These are phyloP conservation scores for Cichladusa arquata DNA, from an alignment of 2,113 vertebrate genomes.

Conservation along the genomic window DNA sequence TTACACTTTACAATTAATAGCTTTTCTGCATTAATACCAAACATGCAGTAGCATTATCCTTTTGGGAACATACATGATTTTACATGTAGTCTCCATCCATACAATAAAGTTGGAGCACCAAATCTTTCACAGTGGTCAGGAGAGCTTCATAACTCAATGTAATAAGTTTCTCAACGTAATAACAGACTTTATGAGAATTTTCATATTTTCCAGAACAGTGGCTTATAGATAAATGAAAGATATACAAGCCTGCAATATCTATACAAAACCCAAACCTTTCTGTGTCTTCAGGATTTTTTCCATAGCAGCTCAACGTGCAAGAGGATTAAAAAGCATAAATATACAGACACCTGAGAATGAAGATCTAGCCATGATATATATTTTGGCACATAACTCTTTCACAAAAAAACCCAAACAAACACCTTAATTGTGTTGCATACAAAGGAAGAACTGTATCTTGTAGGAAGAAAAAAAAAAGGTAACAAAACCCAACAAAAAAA, in stretches of 20 bases:
- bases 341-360: neutral
- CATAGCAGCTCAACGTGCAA: neutral
- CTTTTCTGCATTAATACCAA: neutral
- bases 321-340: neutral
- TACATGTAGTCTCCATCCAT: neutral
- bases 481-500: no score
- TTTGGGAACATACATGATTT: neutral
- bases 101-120: neutral
- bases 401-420: no score
- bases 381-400: neutral
- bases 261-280: neutral
- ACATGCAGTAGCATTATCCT: neutral
- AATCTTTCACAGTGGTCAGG: neutral
- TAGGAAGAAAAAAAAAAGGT: neutral
- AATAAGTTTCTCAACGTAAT: neutral
- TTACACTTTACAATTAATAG: neutral
- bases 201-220: neutral
- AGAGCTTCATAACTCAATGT: neutral
- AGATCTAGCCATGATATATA: rapidly evolving
- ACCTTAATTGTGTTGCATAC: neutral
- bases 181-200: neutral
- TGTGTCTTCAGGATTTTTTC: neutral
- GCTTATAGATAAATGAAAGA: neutral
- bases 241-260: neutral
- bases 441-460: neutral